phyloP scores from a whole-genome alignment of 23 tunicate species.

The Diplosoma virens region DNA sequence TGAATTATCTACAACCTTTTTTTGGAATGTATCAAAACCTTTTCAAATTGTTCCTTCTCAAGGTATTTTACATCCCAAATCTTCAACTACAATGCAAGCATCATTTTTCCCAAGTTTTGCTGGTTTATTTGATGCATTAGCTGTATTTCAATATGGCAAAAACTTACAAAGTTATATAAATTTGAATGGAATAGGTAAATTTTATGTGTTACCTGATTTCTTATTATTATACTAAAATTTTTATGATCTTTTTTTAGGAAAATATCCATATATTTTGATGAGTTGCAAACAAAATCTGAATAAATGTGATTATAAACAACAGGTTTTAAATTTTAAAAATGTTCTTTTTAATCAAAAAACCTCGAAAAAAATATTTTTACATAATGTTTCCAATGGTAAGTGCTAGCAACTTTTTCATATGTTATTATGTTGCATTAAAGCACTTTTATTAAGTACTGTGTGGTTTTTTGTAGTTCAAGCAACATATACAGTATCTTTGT shows the following conservation, averaged over 20 bases:
- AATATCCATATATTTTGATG: slow-evolving; percentile 59
- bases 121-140: slow-evolving; percentile 45
- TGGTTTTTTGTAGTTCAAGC: slow-evolving; percentile 8
- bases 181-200: slow-evolving; percentile 69
- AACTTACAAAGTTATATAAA: slow-evolving; percentile 35
- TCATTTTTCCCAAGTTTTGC: slow-evolving; percentile 65
- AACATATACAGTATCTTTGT: not conserved
- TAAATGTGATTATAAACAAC: not conserved
- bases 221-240: not conserved
- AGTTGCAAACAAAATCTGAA: slow-evolving; percentile 5
- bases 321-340: slow-evolving; percentile 20
- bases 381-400: slow-evolving; percentile 72
- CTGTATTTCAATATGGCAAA: slow-evolving; percentile 59
- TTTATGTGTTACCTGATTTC: not conserved
- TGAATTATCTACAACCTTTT: slow-evolving; percentile 52
- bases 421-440: no score
- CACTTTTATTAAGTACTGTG: no score
- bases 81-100: slow-evolving; percentile 42
- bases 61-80: slow-evolving; percentile 53
- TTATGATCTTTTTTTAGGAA: slow-evolving; percentile 42
- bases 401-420: no score
- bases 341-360: slow-evolving; percentile 40
- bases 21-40: slow-evolving; percentile 82
- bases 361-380: slow-evolving; percentile 30
- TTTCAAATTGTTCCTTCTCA: slow-evolving; percentile 63